Conservation (phyloP, 2,113 vertebrate species). For the Buteo buteo region DNA sequence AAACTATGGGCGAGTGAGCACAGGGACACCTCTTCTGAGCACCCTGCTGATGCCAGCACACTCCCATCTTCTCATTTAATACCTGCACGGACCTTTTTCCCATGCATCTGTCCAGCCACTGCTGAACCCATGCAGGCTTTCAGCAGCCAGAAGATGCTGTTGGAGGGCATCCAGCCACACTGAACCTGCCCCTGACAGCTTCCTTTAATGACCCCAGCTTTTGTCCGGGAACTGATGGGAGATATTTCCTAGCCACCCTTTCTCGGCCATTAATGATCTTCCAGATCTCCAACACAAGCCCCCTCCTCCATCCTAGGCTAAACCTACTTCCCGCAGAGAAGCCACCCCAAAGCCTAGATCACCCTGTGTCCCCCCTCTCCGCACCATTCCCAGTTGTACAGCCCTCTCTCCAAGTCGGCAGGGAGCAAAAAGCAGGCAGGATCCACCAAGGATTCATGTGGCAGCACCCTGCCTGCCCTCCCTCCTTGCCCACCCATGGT, state of each 20-base stretch:
- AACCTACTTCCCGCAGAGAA: neutral
- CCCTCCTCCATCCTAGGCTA: neutral
- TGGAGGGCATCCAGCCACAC: neutral
- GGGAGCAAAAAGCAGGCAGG: neutral
- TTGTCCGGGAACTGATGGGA: fast-evolving
- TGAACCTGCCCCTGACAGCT: neutral
- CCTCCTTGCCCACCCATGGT: neutral
- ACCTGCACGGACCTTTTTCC: fast-evolving
- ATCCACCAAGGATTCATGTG: fast-evolving
- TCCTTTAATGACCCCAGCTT: neutral
- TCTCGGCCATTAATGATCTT: neutral
- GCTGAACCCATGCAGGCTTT: neutral
- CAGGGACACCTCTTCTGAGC: neutral
- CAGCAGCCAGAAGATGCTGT: neutral
- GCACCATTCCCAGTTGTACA: neutral
- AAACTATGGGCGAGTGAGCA: fast-evolving
- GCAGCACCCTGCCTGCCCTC: neutral
- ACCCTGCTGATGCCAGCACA: neutral
- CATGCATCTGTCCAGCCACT: neutral
- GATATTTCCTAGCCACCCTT: neutral
- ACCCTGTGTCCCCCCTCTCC: fast-evolving
- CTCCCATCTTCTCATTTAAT: neutral
- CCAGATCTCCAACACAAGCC: neutral
- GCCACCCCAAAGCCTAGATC: neutral
- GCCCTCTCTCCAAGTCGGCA: neutral